Conservation (phyloP, 2,888 invertebrate genomes). For the Fissipunctia ypsillon region DNA sequence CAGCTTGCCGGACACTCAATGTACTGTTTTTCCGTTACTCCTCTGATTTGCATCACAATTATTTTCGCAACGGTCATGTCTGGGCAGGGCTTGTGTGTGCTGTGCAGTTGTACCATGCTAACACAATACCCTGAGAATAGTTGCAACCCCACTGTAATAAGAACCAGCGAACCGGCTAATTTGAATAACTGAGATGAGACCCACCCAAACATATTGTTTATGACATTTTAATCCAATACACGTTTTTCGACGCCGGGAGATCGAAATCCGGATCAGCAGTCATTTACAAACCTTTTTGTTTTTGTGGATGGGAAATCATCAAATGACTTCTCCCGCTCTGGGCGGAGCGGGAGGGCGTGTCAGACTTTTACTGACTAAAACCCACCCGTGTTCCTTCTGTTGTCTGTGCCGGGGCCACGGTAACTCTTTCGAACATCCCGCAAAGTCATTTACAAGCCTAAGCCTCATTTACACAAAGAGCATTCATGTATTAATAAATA, state of each 20-base stretch:
- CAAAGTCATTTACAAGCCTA: no score
- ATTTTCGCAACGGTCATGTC: conserved; percentile 1
- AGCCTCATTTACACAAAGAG: no score
- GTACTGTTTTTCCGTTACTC: conserved; percentile 9
- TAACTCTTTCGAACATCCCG: no score
- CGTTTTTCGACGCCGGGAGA: neutral
- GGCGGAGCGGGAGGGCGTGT: no score
- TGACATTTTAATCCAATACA: neutral
- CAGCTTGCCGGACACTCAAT: conserved; percentile 2
- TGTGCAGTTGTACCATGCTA: neutral
- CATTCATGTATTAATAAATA: conserved; percentile 6
- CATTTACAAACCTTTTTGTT: no score
- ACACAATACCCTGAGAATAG: neutral
- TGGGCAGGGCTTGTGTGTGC: neutral
- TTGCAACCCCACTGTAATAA: neutral
- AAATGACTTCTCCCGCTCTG: no score
- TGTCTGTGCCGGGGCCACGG: no score
- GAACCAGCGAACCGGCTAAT: neutral
- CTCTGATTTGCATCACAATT: conserved; percentile 20
- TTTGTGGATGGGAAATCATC: no score
- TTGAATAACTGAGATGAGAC: conserved; percentile 11
- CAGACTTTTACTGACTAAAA: no score
- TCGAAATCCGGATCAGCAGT: neutral
- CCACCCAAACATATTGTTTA: neutral
- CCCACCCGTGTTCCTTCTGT: no score